A percentile compares a stretch with the other conserved stretches of the same genome.
Evolutionary conservation across 2,113 vertebrate species (phyloP).

Genomic region (Orthonyx spaldingii): DNA sequence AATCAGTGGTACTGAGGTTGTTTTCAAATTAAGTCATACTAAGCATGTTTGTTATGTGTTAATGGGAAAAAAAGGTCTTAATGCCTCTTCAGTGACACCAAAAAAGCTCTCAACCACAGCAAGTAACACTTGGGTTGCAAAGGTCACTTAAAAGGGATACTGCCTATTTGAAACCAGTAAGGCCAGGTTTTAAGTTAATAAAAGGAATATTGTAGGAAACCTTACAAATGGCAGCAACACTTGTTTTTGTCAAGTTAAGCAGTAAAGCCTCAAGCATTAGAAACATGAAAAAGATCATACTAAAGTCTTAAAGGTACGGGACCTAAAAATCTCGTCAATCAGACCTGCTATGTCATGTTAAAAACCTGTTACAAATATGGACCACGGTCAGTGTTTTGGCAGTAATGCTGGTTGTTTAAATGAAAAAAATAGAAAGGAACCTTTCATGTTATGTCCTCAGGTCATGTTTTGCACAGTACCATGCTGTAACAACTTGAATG

Average conservation of each 20-base stretch:
- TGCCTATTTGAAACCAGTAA: conserved; percentile 76
- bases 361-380: conserved; percentile 81
- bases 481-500: neutral
- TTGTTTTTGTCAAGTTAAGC: conserved; percentile 71
- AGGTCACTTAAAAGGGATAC: conserved; percentile 81
- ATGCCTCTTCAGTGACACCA: conserved; percentile 45
- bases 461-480: neutral
- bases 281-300: conserved; percentile 77
- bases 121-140: conserved; percentile 82
- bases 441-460: conserved; percentile 47
- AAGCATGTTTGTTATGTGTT: conserved; percentile 19
- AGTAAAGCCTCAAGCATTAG: conserved; percentile 72
- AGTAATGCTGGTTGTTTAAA: conserved; percentile 84
- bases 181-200: conserved; percentile 75
- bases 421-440: conserved; percentile 66
- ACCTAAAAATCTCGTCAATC: conserved; percentile 74
- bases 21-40: conserved; percentile 59
- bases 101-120: conserved; percentile 66
- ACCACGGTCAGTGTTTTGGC: conserved; percentile 77
- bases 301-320: conserved; percentile 72
- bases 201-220: conserved; percentile 76
- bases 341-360: conserved; percentile 76
- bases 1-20: neutral
- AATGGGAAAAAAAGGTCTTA: conserved; percentile 45
- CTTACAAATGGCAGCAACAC: conserved; percentile 79